Evolutionary conservation across 2,888 invertebrate species (phyloP).

Genomic region (Maniola hyperantus): DNA sequence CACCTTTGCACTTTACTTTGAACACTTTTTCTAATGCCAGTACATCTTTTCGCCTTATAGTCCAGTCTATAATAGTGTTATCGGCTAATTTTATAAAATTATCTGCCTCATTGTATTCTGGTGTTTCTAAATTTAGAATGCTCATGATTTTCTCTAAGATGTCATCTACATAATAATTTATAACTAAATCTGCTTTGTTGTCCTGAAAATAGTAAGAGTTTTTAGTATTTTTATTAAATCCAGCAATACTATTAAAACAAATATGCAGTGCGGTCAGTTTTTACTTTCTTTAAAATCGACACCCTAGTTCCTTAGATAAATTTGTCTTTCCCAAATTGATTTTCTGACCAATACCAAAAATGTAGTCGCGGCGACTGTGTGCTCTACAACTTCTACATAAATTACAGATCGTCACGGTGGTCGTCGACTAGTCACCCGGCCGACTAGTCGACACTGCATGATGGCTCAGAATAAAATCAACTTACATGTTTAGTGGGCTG

Average conservation of each 20-base stretch:
- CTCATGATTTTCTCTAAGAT: constrained; percentile 89
- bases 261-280: no score
- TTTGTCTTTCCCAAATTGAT: no score
- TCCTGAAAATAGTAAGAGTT: constrained; percentile 83
- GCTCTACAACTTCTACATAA: no score
- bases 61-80: constrained; percentile 86
- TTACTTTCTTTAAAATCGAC: no score
- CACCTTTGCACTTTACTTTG: constrained; percentile 74
- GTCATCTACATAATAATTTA: constrained; percentile 94
- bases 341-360: no score
- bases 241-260: no score
- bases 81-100: constrained; percentile 86
- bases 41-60: constrained; percentile 84
- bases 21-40: constrained; percentile 84
- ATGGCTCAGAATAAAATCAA: constrained; percentile 41
- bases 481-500: constrained; percentile 98
- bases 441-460: no score
- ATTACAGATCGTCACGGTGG: no score
- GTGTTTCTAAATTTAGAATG: constrained; percentile 87
- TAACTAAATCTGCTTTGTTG: constrained; percentile 93
- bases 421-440: no score
- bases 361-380: no score
- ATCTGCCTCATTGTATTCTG: constrained; percentile 84
- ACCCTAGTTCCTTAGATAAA: no score
- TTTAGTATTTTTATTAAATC: no score